Evolutionary conservation across 1,140 invertebrate species (phyloP), one percentile per base, ranked within the genome.

Genomic region (Glossosoma conforme): DNA sequence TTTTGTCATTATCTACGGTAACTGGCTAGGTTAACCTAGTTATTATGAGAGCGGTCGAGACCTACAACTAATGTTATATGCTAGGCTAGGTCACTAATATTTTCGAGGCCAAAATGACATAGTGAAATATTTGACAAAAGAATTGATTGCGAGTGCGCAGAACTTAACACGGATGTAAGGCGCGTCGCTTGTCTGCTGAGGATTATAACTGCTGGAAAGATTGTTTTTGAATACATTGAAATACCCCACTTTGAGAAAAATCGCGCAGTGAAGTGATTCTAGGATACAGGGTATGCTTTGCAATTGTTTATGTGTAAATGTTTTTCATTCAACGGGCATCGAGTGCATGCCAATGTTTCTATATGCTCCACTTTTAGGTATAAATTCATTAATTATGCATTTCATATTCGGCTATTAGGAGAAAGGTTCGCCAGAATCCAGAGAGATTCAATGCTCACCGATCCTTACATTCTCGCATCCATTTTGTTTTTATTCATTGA

Each of bases 211-310:
- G 56, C 56, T 58, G 47, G 56, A 58, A 47, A 54, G 56, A 52
- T 58, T 54, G 44, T 52, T 58, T 58, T 58, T 40, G 53, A 57
- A 45, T 47, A 54, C 44, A 54, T 56, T 56, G 37, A 55, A 56
- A 52, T 55, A 58, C 56, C 59, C 59, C 49, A 60, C 54, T 58
- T 52, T 58, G 43, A 60, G 51, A 56, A 71, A 69, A 67, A 75
- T 76, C 69, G 72, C 75, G 73, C 75, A 74, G 73, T 74, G 72
- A 79, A 77, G 78, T 80, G 78, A 79, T 78, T 78, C 75, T 80
- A 80, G 78, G 78, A 80, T 80, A 81, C 79, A 81, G 79, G 79
- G 79, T 81, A 81, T 80, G 79, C 79, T 80, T 81, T 80, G 77
- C 77, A 79, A 79, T 79, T 79, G 78, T 79, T 78, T 78, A 77